Base-by-base conservation (phyloP, 2,113 vertebrate species). In the Hypanus sabinus region DNA sequence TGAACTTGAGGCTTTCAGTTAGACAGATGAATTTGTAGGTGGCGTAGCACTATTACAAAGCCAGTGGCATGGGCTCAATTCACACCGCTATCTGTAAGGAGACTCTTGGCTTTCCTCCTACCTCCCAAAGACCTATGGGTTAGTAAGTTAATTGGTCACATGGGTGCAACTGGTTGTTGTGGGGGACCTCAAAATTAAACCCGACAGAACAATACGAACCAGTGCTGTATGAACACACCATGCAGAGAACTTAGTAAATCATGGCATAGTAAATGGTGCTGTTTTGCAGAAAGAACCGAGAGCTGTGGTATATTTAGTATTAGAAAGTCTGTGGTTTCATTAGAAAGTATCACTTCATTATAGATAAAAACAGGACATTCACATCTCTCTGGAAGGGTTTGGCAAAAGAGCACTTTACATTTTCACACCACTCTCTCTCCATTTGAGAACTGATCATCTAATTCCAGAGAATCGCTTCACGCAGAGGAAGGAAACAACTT, bases 241-340 rank as follows among this genome's bases (percentile, higher is more conserved):
- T 57, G 46, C 24, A 30, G 22, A 57, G 55, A 85, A 57, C 30
- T 60, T 60, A 5, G 55, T 30, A 87, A 30, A 10, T 60, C 20
- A 11, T 55, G 46, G 20, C 38, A 10, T 3, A 6, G 27, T 55
- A 62, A 87, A 87, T 87, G 24, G 57, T 60, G 57, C 60, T 55
- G 57, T 10, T 60, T 87, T 27, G 57, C 60, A 87, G 55, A 55
- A 22, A n/a, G 27, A 27, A 55, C 57, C 83, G 14, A 60, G 57
- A 27, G 4, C 30, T 87, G 83, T 87, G 83, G 83, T 87, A 24
- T 10, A 87, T 87, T 46, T 55, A 16, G 55, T 60, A 60, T 60
- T 30, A 87, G 46, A 87, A 57, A 87, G 83, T 24, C 6, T 87
- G 83, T 87, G 83, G 83, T 87, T 80, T 80, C 18, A 80, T 76